Conservation (phyloP, 2,888 invertebrate species). For the Opisthograptis luteolata region DNA sequence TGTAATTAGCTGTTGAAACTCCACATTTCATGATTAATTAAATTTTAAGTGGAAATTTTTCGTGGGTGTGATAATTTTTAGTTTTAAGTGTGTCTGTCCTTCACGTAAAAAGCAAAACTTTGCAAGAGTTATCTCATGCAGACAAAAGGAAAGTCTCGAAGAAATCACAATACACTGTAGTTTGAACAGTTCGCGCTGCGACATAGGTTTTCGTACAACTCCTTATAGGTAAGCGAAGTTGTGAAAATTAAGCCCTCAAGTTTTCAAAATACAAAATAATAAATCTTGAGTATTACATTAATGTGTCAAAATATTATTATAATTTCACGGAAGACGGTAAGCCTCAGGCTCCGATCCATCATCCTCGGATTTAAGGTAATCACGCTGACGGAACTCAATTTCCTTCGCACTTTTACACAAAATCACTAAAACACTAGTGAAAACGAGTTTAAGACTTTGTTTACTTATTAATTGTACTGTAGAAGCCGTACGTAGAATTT, state of each 20-base stretch:
- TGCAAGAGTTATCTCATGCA: too few species aligned
- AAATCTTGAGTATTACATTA: neutral
- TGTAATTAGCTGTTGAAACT: too few species aligned
- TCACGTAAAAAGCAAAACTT: too few species aligned
- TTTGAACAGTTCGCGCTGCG: too few species aligned
- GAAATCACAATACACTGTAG: too few species aligned
- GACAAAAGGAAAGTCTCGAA: too few species aligned
- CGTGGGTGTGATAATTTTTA: neutral
- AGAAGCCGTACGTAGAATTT: too few species aligned
- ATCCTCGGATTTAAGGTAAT: conserved; percentile 11
- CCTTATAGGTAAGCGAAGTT: too few species aligned
- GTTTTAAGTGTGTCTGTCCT: too few species aligned
- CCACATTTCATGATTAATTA: too few species aligned
- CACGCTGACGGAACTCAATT: conserved; percentile 18
- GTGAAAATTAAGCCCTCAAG: neutral
- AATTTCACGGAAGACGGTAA: conserved; percentile 2
- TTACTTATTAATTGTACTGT: neutral
- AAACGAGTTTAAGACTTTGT: neutral
- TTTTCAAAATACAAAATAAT: neutral
- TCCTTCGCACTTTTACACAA: conserved; percentile 10
- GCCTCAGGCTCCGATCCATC: conserved; percentile 15
- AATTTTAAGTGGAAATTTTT: too few species aligned
- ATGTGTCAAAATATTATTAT: conserved; percentile 1
- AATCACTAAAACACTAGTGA: neutral
- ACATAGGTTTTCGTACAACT: too few species aligned